These are phyloP conservation scores for Ciconia boyciana DNA, from an alignment of 2,113 vertebrate genomes.

Conservation along the genomic window DNA sequence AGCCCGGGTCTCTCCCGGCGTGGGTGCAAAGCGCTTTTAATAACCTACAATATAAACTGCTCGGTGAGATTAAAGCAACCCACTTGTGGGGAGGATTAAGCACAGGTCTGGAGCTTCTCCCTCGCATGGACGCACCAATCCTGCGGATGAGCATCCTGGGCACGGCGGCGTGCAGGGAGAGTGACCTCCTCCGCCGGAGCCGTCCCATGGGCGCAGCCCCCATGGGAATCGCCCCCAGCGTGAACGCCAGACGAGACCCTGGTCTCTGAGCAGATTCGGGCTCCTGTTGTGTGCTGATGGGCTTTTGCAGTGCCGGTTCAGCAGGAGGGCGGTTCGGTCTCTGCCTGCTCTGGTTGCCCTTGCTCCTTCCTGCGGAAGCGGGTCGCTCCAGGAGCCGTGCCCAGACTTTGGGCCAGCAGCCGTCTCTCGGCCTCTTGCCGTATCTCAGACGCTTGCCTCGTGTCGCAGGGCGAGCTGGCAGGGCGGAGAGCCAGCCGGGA, in stretches of 20 bases:
- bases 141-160: not conserved
- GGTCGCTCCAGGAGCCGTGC: fast-evolving
- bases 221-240: fast-evolving
- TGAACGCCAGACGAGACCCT: fast-evolving
- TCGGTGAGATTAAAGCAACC: not conserved
- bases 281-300: too few species aligned
- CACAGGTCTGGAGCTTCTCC: not conserved
- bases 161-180: not conserved
- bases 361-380: not conserved
- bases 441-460: fast-evolving
- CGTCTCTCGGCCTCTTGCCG: fast-evolving
- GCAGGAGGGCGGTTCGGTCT: not conserved
- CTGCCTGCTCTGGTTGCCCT: not conserved
- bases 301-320: fast-evolving
- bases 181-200: not conserved
- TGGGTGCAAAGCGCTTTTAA: not conserved
- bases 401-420: not conserved
- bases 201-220: not conserved
- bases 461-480: fast-evolving
- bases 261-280: not conserved
- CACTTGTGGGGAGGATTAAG: not conserved
- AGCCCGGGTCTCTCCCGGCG: not conserved
- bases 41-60: not conserved
- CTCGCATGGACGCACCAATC: not conserved
- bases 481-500: not conserved